These are phyloP conservation scores for Halictus ligatus DNA, from an alignment of 2,888 invertebrate species.

Conservation along the genomic window DNA sequence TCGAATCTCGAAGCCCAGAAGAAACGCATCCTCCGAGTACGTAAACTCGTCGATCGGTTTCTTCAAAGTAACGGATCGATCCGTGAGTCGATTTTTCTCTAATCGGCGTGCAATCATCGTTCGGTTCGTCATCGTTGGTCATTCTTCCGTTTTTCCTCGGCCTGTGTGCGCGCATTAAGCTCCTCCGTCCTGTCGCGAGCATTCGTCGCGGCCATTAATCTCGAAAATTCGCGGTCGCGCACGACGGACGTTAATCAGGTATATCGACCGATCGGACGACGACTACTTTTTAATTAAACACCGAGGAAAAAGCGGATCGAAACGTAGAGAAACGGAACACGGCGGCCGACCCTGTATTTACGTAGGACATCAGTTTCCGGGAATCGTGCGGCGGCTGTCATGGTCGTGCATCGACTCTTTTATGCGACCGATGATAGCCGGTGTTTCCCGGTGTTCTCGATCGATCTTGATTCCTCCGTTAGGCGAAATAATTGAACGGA, in stretches of 20 bases:
- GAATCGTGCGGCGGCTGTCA: slow-evolving; percentile 37
- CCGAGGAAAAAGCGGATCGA: slow-evolving; percentile 63
- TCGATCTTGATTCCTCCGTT: slow-evolving; percentile 49
- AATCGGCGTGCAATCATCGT: slow-evolving; percentile 52
- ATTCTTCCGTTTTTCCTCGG: slow-evolving; percentile 54
- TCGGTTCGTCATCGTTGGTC: slow-evolving; percentile 52
- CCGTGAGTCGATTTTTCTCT: slow-evolving; percentile 54
- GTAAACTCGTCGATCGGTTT: slow-evolving; percentile 32
- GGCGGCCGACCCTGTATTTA: slow-evolving; percentile 62
- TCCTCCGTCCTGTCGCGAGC: slow-evolving; percentile 65
- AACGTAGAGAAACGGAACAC: slow-evolving; percentile 44
- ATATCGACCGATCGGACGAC: slow-evolving; percentile 59
- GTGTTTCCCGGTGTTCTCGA: neutral
- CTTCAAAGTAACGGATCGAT: slow-evolving; percentile 37
- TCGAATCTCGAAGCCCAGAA: neutral
- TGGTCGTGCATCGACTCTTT: slow-evolving; percentile 52
- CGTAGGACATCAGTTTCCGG: slow-evolving; percentile 62
- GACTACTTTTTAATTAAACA: slow-evolving; percentile 72
- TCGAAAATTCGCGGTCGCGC: slow-evolving; percentile 65
- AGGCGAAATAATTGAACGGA: slow-evolving; percentile 66
- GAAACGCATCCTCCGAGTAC: neutral
- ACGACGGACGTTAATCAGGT: slow-evolving; percentile 72
- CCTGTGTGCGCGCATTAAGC: slow-evolving; percentile 64
- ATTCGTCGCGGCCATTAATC: slow-evolving; percentile 67
- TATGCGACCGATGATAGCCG: slow-evolving; percentile 64